Evolutionary conservation across 2,888 invertebrate genomes (phyloP).

Genomic region (Baronia brevicornis): DNA sequence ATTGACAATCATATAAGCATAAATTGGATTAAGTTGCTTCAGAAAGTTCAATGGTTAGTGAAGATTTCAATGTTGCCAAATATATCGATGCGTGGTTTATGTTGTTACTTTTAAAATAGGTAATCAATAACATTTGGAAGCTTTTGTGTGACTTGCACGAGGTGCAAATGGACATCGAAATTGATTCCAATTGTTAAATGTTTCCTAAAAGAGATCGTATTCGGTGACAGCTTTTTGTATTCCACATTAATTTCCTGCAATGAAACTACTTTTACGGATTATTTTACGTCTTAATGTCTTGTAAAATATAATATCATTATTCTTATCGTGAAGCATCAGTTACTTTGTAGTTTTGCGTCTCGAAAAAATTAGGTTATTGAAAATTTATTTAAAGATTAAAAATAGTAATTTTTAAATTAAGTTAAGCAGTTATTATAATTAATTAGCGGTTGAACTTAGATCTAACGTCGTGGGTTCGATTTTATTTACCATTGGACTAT

Average conservation of each 20-base stretch:
- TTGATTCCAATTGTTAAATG: slow-evolving; percentile 26
- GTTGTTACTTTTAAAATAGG: slow-evolving; percentile 12
- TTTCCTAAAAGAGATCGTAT: slow-evolving; percentile 9
- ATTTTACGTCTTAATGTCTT: background rate
- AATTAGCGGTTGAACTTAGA: too few species aligned
- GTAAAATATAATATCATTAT: too few species aligned
- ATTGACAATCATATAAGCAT: slow-evolving; percentile 12
- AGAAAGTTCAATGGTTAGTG: slow-evolving; percentile 1
- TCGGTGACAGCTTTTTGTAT: slow-evolving; percentile 11
- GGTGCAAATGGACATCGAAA: slow-evolving; percentile 39
- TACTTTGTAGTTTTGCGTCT: too few species aligned
- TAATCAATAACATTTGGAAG: slow-evolving; percentile 24
- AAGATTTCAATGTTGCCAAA: background rate
- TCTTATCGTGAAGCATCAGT: too few species aligned
- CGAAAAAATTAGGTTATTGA: too few species aligned
- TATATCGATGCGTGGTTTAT: background rate
- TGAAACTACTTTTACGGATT: background rate
- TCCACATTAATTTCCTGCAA: background rate
- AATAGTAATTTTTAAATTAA: too few species aligned
- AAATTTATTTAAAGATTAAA: too few species aligned
- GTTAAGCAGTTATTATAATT: too few species aligned
- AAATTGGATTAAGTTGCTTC: background rate
- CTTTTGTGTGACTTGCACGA: too few species aligned
- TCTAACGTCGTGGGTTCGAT: too few species aligned
- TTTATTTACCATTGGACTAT: too few species aligned